These are phyloP conservation scores for Brachionus rubens DNA, from an alignment of 1,140 invertebrate species.

Conservation along the genomic window DNA sequence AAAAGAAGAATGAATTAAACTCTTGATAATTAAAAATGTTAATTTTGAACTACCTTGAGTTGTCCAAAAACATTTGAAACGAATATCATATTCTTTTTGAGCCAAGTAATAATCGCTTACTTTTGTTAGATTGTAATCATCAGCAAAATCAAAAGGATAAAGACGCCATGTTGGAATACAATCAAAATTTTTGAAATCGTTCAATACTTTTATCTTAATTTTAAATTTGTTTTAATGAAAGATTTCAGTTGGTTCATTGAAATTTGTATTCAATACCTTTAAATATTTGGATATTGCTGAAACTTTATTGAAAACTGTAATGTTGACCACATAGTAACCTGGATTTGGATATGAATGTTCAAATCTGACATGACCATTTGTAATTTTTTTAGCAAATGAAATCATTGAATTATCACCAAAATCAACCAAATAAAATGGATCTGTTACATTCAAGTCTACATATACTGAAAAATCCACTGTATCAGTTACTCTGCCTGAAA, in stretches of 20 bases:
- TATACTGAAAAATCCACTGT: background rate
- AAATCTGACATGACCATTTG: background rate
- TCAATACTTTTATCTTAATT: background rate
- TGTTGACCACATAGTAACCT: background rate
- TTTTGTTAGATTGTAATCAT: constrained; percentile 10
- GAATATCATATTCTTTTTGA: constrained; percentile 17
- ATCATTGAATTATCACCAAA: background rate
- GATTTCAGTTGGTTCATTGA: too few relatives aligned
- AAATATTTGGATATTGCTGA: background rate
- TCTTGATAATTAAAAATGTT: background rate
- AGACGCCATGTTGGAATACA: constrained; percentile 36
- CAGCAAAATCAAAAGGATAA: background rate
- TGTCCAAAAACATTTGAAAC: constrained; percentile 1
- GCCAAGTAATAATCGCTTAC: background rate
- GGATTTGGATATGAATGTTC: background rate
- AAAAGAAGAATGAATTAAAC: background rate
- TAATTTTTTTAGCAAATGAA: background rate
- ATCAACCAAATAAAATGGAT: constrained; percentile 16
- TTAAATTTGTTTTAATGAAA: too few relatives aligned
- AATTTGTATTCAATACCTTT: too few relatives aligned
- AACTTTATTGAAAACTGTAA: constrained; percentile 12
- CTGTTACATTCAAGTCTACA: background rate
- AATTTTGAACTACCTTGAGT: background rate
- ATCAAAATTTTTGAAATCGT: constrained; percentile 23
- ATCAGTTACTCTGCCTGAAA: background rate